Percentiles rank a stretch among this genome's conserved stretches.
Conservation (phyloP, 2,888 invertebrate species). For the Apamea anceps region DNA sequence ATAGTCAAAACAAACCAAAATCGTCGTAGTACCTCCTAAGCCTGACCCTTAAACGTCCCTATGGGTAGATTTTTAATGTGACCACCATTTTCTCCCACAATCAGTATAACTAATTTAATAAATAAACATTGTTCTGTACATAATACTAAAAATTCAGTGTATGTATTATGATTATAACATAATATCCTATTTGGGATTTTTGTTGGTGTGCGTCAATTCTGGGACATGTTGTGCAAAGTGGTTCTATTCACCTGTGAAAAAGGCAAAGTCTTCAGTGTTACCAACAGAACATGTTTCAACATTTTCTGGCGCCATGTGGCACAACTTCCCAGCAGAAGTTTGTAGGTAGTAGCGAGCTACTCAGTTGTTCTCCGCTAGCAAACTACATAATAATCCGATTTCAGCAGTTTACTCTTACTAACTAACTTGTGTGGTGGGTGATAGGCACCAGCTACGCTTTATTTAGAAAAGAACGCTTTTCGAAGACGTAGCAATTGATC, state of each 20-base stretch:
- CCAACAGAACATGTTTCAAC: constrained; percentile 18
- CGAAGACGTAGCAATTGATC: constrained; percentile 7
- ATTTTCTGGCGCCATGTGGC: constrained; percentile 33
- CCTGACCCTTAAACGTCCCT: too few relatives aligned
- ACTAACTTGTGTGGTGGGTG: constrained; percentile 23
- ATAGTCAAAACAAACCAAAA: too few relatives aligned
- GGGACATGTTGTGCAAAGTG: not conserved
- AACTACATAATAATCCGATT: constrained; percentile 61
- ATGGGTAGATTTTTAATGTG: too few relatives aligned
- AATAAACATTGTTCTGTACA: too few relatives aligned
- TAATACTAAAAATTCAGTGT: not conserved
- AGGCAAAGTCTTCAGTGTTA: not conserved
- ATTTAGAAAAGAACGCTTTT: constrained; percentile 4
- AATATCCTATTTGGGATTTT: not conserved
- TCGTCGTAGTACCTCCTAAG: too few relatives aligned
- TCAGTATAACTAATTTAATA: too few relatives aligned
- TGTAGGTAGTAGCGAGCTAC: constrained; percentile 32
- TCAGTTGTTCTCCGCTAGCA: constrained; percentile 37
- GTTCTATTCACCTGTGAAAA: not conserved
- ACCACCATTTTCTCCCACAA: too few relatives aligned
- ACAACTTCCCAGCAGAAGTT: constrained; percentile 45
- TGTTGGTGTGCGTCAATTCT: not conserved
- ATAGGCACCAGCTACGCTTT: constrained; percentile 28
- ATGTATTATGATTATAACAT: not conserved
- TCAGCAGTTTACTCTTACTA: constrained; percentile 40